Base-by-base conservation (phyloP, 2,888 invertebrate genomes). In the Marasmarcha lunaedactyla region DNA sequence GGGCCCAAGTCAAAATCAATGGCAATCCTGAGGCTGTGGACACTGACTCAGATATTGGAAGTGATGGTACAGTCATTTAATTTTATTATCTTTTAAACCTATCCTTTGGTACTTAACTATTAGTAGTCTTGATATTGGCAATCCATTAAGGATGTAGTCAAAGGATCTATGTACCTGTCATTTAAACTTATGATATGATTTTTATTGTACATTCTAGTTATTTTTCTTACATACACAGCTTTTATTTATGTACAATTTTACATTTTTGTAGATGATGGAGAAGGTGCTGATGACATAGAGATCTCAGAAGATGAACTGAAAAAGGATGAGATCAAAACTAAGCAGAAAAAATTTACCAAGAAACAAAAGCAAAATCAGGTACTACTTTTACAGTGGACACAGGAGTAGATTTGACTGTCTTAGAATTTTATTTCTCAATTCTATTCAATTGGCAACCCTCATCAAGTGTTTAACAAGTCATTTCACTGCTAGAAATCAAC, bases 251-350 rank as follows among this genome's bases (percentile, higher is more conserved):
- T n/a, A n/a, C n/a, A n/a, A n/a, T n/a, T n/a, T n/a, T n/a, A n/a
- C n/a, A n/a, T 15, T 39, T 46, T 51, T 42, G 9, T 42, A 66
- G 79, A 77, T 44, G 78, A 65, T 35, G 20, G 20, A 20, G 20
- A 3, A 20, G 76, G 77, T 38, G 78, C 84, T 30, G 85, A 86
- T 50, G 88, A 90, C 59, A 59, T 89, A 34, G 84, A 86, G 39
- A 77, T 93, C 48, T 93, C 93, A 2, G 93, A 93, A 46, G 92
- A 92, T 71, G 93, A 93, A 63, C 74, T 93, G 0, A 87, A 89
- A 52, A 87, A 86, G 60, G 91, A 92, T 60, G 87, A 87, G 47
- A 86, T 92, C 36, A 88, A 88, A 50, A 71, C 87, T 0, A 90
- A 90, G 50, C 86, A 88, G 37, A 89, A 87, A 61, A 89, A 88